These are phyloP conservation scores for Phrynocephalus forsythii DNA, from an alignment of 2,797 vertebrate species.

Conservation along the genomic window DNA sequence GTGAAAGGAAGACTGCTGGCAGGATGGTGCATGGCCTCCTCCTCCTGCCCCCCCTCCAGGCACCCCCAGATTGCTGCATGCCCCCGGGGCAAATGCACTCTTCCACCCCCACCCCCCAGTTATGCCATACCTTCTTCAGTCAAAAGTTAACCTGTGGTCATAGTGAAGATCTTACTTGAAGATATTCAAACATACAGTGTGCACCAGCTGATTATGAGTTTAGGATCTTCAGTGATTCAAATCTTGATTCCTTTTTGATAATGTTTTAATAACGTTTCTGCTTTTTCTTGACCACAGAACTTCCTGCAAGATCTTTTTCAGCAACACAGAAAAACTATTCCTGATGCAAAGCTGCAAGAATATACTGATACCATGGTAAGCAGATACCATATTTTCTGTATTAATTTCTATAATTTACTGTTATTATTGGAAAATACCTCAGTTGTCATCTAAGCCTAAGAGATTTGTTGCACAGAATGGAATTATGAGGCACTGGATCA, in stretches of 20 bases:
- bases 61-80: no score
- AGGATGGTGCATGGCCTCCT: no score
- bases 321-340: conserved; percentile 83
- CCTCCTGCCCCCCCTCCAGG: no score
- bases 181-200: not conserved
- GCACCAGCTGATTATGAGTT: not conserved
- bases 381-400: not conserved
- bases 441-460: not conserved
- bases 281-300: conserved; percentile 75
- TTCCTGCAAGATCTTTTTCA: conserved; percentile 92
- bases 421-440: conserved; percentile 9
- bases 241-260: not conserved
- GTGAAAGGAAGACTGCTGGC: no score
- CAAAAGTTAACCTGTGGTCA: not conserved
- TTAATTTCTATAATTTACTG: not conserved
- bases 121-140: conserved; percentile 18
- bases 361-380: conserved; percentile 93
- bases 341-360: conserved; percentile 88
- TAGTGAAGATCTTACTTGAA: not conserved
- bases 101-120: no score
- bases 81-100: no score
- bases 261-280: not conserved
- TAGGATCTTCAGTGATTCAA: not conserved
- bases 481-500: not conserved
- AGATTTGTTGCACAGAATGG: not conserved